Percentiles rank a stretch among this genome's conserved stretches.
These are phyloP conservation scores for Rissa tridactyla DNA, from an alignment of 2,113 vertebrate genomes.

Conservation along the genomic window DNA sequence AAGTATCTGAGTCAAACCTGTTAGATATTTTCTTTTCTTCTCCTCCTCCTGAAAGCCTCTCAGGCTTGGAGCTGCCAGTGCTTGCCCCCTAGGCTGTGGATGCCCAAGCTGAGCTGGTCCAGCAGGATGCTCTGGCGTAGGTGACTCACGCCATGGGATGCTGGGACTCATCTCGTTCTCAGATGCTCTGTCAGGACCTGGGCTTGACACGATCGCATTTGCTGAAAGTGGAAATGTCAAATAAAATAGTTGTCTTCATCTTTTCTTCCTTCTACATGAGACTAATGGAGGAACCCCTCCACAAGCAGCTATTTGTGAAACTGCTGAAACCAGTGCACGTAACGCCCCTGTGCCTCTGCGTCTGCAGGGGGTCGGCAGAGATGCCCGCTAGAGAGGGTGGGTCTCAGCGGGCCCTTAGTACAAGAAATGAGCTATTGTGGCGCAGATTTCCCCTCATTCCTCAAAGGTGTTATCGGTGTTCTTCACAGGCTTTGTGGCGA, in stretches of 20 bases:
- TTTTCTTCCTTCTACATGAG: neutral
- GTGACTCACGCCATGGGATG: rapidly evolving
- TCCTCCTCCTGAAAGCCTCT: neutral
- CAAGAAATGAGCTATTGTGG: neutral
- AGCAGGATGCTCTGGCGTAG: rapidly evolving
- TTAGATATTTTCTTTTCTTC: neutral
- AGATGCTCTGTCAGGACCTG: neutral
- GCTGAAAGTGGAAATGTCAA: neutral
- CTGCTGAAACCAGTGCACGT: neutral
- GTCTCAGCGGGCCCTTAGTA: neutral
- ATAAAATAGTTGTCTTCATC: neutral
- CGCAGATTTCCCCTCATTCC: neutral
- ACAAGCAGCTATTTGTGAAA: neutral
- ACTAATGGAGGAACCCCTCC: rapidly evolving
- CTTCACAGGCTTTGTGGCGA: neutral
- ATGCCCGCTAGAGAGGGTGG: rapidly evolving
- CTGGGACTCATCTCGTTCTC: neutral
- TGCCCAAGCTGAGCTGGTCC: neutral
- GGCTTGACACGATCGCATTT: neutral
- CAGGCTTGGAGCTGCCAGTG: neutral
- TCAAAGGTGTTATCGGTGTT: neutral
- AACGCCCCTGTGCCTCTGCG: rapidly evolving
- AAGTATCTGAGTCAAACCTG: neutral
- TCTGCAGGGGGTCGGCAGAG: neutral
- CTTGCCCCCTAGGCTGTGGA: neutral